A percentile compares a stretch with the other conserved stretches of the same genome.
These are phyloP conservation scores for Myotis vivesi DNA, from an alignment of 2,797 vertebrate species.

Conservation along the genomic window DNA sequence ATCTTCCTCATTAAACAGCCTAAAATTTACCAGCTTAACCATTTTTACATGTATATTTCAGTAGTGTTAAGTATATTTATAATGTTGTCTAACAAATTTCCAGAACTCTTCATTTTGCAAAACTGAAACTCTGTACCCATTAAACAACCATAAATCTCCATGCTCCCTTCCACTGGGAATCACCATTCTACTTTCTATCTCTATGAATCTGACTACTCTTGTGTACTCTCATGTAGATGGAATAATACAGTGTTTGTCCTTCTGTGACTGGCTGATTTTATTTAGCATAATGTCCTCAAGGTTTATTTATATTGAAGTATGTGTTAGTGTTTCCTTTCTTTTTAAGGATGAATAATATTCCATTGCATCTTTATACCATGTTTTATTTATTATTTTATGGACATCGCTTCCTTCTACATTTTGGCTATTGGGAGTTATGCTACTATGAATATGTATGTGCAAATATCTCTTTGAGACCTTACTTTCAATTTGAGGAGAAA, in stretches of 20 bases:
- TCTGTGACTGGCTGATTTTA: neutral
- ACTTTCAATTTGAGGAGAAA: neutral
- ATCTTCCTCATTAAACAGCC: neutral
- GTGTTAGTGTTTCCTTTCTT: neutral
- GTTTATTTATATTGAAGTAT: neutral
- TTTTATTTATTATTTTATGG: neutral
- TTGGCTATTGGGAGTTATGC: neutral
- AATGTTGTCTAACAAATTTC: neutral
- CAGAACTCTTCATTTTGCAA: neutral
- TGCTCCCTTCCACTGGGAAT: neutral
- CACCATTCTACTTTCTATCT: neutral
- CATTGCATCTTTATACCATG: neutral
- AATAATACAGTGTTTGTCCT: neutral
- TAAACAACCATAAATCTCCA: neutral
- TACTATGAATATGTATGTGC: neutral
- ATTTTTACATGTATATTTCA: neutral
- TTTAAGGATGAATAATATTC: neutral
- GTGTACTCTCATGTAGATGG: neutral
- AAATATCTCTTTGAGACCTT: neutral
- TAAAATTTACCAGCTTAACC: neutral
- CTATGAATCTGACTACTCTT: neutral
- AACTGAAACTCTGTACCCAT: slow-evolving; percentile 8
- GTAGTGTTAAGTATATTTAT: neutral
- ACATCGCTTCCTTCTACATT: neutral
- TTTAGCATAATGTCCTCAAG: neutral